These are phyloP conservation scores for Macrophya annulata DNA, from an alignment of 2,888 invertebrate genomes.

Conservation along the genomic window DNA sequence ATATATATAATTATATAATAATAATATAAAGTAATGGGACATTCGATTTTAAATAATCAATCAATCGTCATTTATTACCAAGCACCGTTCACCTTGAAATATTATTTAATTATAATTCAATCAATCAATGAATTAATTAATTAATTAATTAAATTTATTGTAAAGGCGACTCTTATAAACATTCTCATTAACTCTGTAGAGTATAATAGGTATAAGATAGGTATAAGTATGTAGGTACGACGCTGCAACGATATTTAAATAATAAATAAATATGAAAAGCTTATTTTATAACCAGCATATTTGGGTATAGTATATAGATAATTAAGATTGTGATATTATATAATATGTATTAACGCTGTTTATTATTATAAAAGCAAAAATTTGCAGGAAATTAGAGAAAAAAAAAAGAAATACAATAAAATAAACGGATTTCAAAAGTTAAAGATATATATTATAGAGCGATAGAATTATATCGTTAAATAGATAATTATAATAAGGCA, in stretches of 20 bases:
- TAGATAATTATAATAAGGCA: slow-evolving; percentile 1
- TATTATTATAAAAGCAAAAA: not conserved
- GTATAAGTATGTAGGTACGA: not conserved
- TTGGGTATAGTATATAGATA: not conserved
- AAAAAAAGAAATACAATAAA: not conserved
- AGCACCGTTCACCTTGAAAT: not conserved
- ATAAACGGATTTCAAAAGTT: not conserved
- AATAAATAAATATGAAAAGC: not conserved
- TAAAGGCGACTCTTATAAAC: not conserved
- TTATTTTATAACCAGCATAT: not conserved
- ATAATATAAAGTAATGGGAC: slow-evolving; percentile 13
- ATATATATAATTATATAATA: not conserved
- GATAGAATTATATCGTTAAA: not conserved
- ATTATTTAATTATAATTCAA: not conserved
- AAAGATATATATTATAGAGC: not conserved
- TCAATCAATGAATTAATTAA: not conserved
- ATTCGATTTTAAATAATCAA: not conserved
- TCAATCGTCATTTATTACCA: not conserved
- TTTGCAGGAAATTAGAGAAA: not conserved
- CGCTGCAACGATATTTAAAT: not conserved
- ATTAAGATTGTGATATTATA: not conserved
- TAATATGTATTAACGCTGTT: not conserved
- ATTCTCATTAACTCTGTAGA: not conserved
- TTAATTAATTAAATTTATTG: not conserved
- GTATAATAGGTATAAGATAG: not conserved